Base-by-base conservation (phyloP, 2,113 vertebrate species). In the Suncus etruscus region DNA sequence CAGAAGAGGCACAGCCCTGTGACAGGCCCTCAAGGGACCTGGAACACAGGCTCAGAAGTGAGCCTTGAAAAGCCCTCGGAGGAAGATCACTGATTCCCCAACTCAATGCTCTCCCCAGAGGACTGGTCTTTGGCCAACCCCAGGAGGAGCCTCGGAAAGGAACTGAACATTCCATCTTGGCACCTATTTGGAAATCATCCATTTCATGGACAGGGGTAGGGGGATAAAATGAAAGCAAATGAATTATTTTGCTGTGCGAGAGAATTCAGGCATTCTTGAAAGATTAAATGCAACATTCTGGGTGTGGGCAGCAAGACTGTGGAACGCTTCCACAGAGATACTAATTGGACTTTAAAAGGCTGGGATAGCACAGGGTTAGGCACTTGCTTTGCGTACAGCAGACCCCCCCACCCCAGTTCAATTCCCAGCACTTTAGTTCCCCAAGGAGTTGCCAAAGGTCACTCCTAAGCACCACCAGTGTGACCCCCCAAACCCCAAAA, bases 101-200 rank as follows among this genome's bases (percentile, higher is more conserved):
- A 39, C 63, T 72, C 90, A 61, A 81, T 87, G 47, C 66, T 89
- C 91, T 68, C 78, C 47, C 75, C 8, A 63, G 87, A 48, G 47
- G 32, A 61, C 32, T 45, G 25, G 82, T 81, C 32, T 93, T 70
- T 8, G 82, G 84, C 83, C 85, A 92, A 70, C 29, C 27, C 72
- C 48, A 75, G 92, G 92, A 93, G n/a, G 48, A 83, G 91, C 95
- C 86, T 68, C 77, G 73, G 48, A 31, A 18, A 96, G 97, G 96
- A 97, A 97, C 94, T 86, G 95, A 96, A 97, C 97, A 92, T 92
- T 96, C 95, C 90, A 51, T 29, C 94, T 97, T 96, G 96, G 94
- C 96, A 97, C 29, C 54, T 92, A 82, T 93, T 92, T 96, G 94
- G 95, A 96, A 96, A 89, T 8, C 86, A 39, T 95, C 66, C 20